Evolutionary conservation across 2,888 invertebrate species (phyloP), one percentile per base, ranked within the genome.

Genomic region (Dryadula phaetusa): DNA sequence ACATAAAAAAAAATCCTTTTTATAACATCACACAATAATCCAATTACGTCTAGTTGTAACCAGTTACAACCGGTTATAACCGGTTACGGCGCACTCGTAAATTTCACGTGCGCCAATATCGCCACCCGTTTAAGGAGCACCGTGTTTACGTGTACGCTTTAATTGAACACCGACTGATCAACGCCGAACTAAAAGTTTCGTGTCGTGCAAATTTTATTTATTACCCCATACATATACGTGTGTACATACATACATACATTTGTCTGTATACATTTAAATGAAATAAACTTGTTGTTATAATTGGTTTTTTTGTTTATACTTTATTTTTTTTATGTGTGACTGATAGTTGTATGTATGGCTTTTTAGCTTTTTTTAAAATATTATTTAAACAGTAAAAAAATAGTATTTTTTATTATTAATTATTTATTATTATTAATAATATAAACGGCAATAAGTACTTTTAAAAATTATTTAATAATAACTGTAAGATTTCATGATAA

Each of bases 21-120:
- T 68, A 70, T 77, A 75, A 75, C 70, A 65, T 70, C 69, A 71
- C 67, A 72, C 77, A 78, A 78, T 84, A 83, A 82, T 79, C 82
- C 82, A 74, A 85, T 82, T 85, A 84, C 78, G 77, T 81, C 82
- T 79, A 80, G 79, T 79, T 83, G 81, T 79, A 82, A 80, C 81
- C 81, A 76, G 85, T 81, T 73, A 75, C 74, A 69, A 73, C 53
- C 71, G 70, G 74, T 76, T 74, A 71, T 69, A 64, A 52, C 68
- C 56, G 69, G 73, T 63, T 71, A 72, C 74, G 70, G 65, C 14
- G 22, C 6, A 49, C 75, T 83, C 83, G 85, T 87, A 85, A 88
- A 89, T 88, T 87, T 86, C 79, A 81, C 83, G 80, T 82, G 83
- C 79, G 78, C 83, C 86, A 88, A 88, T 90, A 89, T 80, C 82